Base-by-base conservation (phyloP, 2,113 vertebrate species). In the Hippolais icterina region DNA sequence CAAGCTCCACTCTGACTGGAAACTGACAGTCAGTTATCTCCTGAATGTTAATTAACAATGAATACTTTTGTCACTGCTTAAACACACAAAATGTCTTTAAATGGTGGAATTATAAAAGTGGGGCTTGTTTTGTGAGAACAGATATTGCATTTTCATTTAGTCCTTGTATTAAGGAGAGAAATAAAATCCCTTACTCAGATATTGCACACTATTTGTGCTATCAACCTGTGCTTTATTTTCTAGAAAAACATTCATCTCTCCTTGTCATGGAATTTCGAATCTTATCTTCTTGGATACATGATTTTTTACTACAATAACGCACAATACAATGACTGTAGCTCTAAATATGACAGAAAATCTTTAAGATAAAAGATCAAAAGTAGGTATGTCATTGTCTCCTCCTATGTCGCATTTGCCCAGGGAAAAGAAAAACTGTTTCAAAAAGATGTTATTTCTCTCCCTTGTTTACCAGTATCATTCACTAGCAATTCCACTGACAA, bases 41-140 rank as follows among this genome's bases (percentile, higher is more conserved):
- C 71, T 94, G 95, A 96, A 93, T 96, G 74, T 86, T 97, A 98
- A 98, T 97, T 96, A 98, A 97, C 96, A 97, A 97, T 97, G 91
- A 98, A 97, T 94, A 94, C 50, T 49, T 54, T 90, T 95, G 90
- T 65, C 85, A 89, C 72, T 89, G 60, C 81, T 94, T 94, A 95
- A 91, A 95, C 60, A 95, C 77, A 97, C 54, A 94, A 79, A 90
- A 87, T 74, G 61, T 88, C 84, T 92, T 95, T 86, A 96, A 91
- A 80, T 66, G 41, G 49, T 25, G 39, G 68, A 86, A 78, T 90
- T 76, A 70, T 27, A 84, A 86, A 66, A 86, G 69, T 81, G 27
- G 37, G 42, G n/a, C 69, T 93, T 95, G 59, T 54, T 81, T 59
- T 82, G 13, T 54, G 28, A 85, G 53, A 87, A 69, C 57, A 27